Evolutionary conservation across 2,888 invertebrate genomes (phyloP).

Genomic region (Bruchidius siliquastri): DNA sequence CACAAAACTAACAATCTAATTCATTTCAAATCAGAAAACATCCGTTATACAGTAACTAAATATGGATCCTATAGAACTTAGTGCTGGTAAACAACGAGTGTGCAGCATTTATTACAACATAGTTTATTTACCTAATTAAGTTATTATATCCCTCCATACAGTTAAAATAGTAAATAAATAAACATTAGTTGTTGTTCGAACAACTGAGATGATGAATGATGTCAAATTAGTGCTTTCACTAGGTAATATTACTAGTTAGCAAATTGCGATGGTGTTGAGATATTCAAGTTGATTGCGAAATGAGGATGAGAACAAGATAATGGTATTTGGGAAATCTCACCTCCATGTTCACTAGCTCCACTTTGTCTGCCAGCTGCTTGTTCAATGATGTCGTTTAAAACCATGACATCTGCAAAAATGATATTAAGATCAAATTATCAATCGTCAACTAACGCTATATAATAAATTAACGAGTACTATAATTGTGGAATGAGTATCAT

Average conservation of each 20-base stretch:
- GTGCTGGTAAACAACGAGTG: constrained; percentile 34
- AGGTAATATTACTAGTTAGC: constrained; percentile 37
- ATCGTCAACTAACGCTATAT: too few relatives aligned
- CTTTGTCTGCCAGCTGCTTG: constrained; percentile 89
- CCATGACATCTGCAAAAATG: constrained; percentile 82
- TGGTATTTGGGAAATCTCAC: constrained; percentile 52
- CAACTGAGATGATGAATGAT: constrained; percentile 19
- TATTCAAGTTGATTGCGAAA: constrained; percentile 5
- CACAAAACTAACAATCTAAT: too few relatives aligned
- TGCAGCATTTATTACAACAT: constrained; percentile 28
- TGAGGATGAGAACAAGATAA: constrained; percentile 5
- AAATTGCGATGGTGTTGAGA: constrained; percentile 47
- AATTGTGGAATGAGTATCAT: too few relatives aligned
- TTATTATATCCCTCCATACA: constrained; percentile 35
- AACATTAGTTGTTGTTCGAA: constrained; percentile 32
- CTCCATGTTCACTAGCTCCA: constrained; percentile 81
- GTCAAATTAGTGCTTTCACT: constrained; percentile 25
- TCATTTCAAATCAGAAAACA: background rate
- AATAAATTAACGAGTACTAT: too few relatives aligned
- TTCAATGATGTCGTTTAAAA: constrained; percentile 93
- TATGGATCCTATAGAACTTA: constrained; percentile 19
- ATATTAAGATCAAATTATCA: constrained; percentile 22
- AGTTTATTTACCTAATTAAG: constrained; percentile 36
- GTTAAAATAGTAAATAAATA: constrained; percentile 33
- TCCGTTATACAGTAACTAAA: background rate